A percentile compares a stretch with the other conserved stretches of the same genome.
These are phyloP conservation scores for Theristicus caerulescens DNA, from an alignment of 2,113 vertebrate genomes.

Conservation along the genomic window DNA sequence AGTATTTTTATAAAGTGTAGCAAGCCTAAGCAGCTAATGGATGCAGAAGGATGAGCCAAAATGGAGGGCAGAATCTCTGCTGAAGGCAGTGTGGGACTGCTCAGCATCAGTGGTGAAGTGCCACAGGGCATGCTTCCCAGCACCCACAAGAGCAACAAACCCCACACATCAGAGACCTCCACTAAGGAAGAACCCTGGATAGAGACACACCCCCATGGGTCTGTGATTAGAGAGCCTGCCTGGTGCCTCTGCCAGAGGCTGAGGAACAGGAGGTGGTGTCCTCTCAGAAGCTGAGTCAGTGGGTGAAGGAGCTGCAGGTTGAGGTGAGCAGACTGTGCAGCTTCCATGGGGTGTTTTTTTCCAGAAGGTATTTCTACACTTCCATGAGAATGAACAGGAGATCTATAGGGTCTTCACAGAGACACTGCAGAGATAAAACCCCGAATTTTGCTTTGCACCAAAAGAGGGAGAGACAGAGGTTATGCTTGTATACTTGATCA, in stretches of 20 bases:
- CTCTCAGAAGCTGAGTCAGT: neutral
- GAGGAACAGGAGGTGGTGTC: neutral
- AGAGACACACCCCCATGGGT: fast-evolving
- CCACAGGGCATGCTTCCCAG: neutral
- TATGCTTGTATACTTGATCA: neutral
- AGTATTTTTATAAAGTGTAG: neutral
- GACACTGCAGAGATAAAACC: neutral
- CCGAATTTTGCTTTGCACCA: neutral
- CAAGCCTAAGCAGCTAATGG: neutral
- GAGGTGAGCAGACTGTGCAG: neutral
- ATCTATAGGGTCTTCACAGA: neutral
- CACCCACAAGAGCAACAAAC: neutral
- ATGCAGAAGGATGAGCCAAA: neutral
- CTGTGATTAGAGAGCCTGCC: neutral
- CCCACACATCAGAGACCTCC: neutral
- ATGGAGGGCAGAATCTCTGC: neutral
- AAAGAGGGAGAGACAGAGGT: neutral
- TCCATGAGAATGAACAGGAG: neutral
- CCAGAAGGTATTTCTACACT: neutral
- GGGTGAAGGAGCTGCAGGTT: neutral
- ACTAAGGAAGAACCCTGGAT: neutral
- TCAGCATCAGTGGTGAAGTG: neutral
- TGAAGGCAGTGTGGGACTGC: neutral
- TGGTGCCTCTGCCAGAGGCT: neutral
- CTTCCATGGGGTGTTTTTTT: neutral